Evolutionary conservation across 2,888 invertebrate species (phyloP).

Genomic region (Calameuta pallipes): DNA sequence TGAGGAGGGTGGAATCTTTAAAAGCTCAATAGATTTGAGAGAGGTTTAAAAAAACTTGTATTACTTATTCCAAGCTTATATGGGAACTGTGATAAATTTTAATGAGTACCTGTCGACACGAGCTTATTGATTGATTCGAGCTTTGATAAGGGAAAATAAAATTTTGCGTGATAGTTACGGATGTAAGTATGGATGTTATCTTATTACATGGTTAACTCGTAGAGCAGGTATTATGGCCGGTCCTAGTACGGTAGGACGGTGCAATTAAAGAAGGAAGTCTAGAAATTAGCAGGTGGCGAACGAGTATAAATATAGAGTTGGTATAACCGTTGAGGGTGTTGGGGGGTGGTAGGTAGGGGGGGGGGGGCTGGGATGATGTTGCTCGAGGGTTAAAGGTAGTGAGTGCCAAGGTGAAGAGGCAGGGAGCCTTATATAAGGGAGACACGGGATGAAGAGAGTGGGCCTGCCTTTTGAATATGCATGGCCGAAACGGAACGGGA

Average conservation of each 20-base stretch:
- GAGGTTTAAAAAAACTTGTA: neutral
- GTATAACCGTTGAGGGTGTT: conserved; percentile 31
- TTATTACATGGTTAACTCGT: conserved; percentile 44
- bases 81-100: neutral
- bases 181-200: conserved; percentile 52
- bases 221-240: conserved; percentile 26
- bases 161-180: conserved; percentile 51
- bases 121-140: neutral
- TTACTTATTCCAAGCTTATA: neutral
- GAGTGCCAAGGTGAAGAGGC: conserved; percentile 16
- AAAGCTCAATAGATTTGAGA: neutral
- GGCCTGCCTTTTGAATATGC: conserved; percentile 60
- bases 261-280: conserved; percentile 63
- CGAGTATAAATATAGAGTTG: conserved; percentile 59
- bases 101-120: neutral
- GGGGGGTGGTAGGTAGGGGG: conserved; percentile 26
- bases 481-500: conserved; percentile 61
- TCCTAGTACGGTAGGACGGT: conserved; percentile 54
- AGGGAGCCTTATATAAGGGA: conserved; percentile 29
- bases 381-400: neutral
- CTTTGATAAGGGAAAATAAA: conserved; percentile 25
- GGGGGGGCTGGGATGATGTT: conserved; percentile 11
- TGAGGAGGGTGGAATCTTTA: neutral
- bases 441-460: conserved; percentile 32
- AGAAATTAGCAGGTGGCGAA: conserved; percentile 63